Evolutionary conservation across 2,113 vertebrate species (phyloP).

Genomic region (Macquaria ambigua): DNA sequence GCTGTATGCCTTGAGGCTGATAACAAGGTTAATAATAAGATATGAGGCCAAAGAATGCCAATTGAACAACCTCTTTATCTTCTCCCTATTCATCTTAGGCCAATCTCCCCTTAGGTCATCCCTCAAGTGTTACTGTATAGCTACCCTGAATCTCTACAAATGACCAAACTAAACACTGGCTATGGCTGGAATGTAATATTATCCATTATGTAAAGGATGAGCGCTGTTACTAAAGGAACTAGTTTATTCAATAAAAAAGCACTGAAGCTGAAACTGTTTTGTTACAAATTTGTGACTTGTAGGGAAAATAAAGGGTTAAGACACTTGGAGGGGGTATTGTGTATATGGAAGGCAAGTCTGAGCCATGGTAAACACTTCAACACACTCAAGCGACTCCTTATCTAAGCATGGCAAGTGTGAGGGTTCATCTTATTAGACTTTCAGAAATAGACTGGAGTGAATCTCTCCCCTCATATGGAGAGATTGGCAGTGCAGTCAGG

Average conservation of each 20-base stretch:
- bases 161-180: conserved; percentile 12
- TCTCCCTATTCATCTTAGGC: conserved; percentile 20
- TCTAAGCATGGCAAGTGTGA: conserved; percentile 73
- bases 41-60: conserved; percentile 18
- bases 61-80: conserved; percentile 32
- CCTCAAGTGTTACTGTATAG: conserved; percentile 10
- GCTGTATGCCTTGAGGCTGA: conserved; percentile 35
- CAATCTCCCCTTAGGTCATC: conserved; percentile 33
- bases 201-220: conserved; percentile 25
- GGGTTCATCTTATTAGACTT: conserved; percentile 81
- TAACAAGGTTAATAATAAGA: conserved; percentile 58
- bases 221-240: conserved; percentile 5
- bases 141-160: not conserved
- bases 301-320: conserved; percentile 58
- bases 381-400: conserved; percentile 77
- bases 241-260: conserved; percentile 10
- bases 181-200: conserved; percentile 28
- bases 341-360: conserved; percentile 51
- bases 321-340: conserved; percentile 50
- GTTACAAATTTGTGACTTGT: conserved; percentile 29
- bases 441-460: conserved; percentile 79
- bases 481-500: conserved; percentile 78
- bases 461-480: conserved; percentile 68
- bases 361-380: conserved; percentile 79
- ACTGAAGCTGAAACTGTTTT: not conserved